These are phyloP conservation scores for Myopa tessellatipennis DNA, from an alignment of 2,888 invertebrate genomes.

Conservation along the genomic window DNA sequence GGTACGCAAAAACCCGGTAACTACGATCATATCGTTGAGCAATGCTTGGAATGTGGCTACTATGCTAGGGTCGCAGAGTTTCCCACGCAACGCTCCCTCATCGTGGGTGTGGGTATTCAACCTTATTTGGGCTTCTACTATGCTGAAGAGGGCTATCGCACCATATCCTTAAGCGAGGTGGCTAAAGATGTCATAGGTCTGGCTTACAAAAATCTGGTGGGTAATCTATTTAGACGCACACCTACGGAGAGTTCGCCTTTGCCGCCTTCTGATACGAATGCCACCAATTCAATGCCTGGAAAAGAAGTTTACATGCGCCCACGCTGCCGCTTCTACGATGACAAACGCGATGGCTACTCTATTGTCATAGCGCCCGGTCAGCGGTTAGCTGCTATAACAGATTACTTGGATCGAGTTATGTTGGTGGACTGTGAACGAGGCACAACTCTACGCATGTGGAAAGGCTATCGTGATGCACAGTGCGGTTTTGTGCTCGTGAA, in stretches of 20 bases:
- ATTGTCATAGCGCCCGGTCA: conserved; percentile 80
- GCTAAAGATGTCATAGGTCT: conserved; percentile 80
- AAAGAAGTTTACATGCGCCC: conserved; percentile 77
- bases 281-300: conserved; percentile 54
- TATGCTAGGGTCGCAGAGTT: conserved; percentile 75
- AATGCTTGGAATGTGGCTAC: conserved; percentile 62
- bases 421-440: conserved; percentile 86
- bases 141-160: conserved; percentile 87
- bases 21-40: conserved; percentile 85
- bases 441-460: conserved; percentile 86
- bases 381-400: conserved; percentile 83
- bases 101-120: conserved; percentile 81
- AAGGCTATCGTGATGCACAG: conserved; percentile 96
- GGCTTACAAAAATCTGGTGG: conserved; percentile 85
- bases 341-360: conserved; percentile 78
- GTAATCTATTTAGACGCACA: conserved; percentile 69
- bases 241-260: conserved; percentile 60
- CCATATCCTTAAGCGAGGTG: conserved; percentile 88
- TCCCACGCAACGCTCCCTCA: conserved; percentile 80
- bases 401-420: conserved; percentile 88
- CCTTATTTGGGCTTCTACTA: conserved; percentile 92
- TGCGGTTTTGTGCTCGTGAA: conserved; percentile 91
- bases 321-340: conserved; percentile 85
- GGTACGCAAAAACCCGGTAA: conserved; percentile 73
- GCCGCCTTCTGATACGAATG: conserved; percentile 56